Evolutionary conservation across 2,797 vertebrate genomes (phyloP).

Genomic region (Gobio occitaniae): DNA sequence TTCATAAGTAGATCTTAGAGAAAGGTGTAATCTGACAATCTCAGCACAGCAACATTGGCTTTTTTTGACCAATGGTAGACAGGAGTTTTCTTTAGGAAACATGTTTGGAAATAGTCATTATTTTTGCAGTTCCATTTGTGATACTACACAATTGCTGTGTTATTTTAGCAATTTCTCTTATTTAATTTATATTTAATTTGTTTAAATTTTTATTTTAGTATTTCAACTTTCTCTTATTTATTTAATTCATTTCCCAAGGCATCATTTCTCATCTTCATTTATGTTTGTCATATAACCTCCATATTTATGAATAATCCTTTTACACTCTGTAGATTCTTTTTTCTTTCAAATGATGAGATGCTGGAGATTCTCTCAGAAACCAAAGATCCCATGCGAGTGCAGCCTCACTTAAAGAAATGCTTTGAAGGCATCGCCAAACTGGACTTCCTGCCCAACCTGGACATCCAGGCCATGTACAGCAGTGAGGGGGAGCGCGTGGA

Average conservation of each 20-base stretch:
- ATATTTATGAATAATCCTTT: background rate
- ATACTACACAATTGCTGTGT: background rate
- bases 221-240: background rate
- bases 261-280: background rate
- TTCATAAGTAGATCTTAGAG: background rate
- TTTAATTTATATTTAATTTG: background rate
- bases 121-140: background rate
- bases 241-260: background rate
- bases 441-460: slow-evolving; percentile 91
- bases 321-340: slow-evolving; percentile 87
- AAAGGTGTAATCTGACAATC: background rate
- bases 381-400: slow-evolving; percentile 93
- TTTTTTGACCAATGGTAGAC: background rate
- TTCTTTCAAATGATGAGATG: slow-evolving; percentile 99
- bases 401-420: slow-evolving; percentile 97
- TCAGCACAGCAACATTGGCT: background rate
- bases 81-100: background rate
- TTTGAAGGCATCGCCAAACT: slow-evolving; percentile 97
- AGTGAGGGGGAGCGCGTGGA: slow-evolving; percentile 90
- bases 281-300: background rate
- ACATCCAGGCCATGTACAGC: slow-evolving; percentile 95
- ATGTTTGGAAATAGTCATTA: background rate
- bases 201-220: background rate
- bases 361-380: slow-evolving; percentile 97
- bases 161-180: background rate